These are phyloP conservation scores for Latrodectus elegans DNA, from an alignment of 2,888 invertebrate species.

Conservation along the genomic window DNA sequence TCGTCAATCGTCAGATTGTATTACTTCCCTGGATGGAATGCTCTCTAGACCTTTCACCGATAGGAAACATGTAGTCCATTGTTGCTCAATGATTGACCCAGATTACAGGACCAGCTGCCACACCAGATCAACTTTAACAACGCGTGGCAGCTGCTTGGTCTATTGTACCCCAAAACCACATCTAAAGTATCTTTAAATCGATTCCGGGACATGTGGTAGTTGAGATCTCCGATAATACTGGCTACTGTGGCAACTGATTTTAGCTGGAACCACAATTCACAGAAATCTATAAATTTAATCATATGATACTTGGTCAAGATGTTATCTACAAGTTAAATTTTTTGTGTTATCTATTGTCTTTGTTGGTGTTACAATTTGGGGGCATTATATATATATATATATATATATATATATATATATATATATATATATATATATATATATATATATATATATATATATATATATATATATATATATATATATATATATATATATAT, in stretches of 20 bases:
- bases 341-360: background rate
- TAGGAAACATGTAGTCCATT: no score
- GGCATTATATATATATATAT: no score
- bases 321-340: background rate
- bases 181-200: background rate
- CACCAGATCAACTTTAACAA: background rate
- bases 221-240: background rate
- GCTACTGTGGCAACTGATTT: background rate
- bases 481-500: no score
- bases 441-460: no score
- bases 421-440: no score
- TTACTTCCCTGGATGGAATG: no score
- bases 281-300: background rate
- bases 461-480: no score
- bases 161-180: background rate
- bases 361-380: background rate
- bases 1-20: no score
- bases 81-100: slow-evolving; percentile 3
- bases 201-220: background rate
- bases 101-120: background rate
- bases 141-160: slow-evolving; percentile 4
- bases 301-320: background rate
- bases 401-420: no score
- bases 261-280: background rate
- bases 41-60: no score